These are phyloP conservation scores for Sebastes hubbsi DNA, from an alignment of 2,797 vertebrate species.

Conservation along the genomic window DNA sequence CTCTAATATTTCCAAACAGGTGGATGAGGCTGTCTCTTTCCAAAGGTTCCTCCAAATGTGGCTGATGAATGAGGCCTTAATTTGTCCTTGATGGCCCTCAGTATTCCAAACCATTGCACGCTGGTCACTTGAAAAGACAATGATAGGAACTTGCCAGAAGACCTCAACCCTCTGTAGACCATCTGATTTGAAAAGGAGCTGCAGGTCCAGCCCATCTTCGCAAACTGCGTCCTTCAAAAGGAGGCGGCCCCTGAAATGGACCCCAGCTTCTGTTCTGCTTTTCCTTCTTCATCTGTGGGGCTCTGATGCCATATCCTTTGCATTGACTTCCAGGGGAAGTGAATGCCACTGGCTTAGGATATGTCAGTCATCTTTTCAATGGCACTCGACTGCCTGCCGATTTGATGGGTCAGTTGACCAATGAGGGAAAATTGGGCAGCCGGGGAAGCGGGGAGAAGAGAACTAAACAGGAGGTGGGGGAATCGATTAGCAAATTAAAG, in stretches of 20 bases:
- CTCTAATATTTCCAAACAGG: not conserved
- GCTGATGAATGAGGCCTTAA: not conserved
- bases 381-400: conserved; percentile 29
- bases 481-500: conserved; percentile 49
- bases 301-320: conserved; percentile 75
- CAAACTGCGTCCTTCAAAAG: not conserved
- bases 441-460: conserved; percentile 41
- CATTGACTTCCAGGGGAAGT: conserved; percentile 68
- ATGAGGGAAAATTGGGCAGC: conserved; percentile 28
- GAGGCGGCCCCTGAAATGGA: conserved; percentile 51
- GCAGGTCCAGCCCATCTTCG: not conserved
- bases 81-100: not conserved
- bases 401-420: conserved; percentile 37
- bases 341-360: conserved; percentile 74
- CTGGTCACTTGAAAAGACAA: not conserved
- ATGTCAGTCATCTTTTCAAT: conserved; percentile 63
- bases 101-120: not conserved
- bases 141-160: not conserved
- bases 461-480: conserved; percentile 56
- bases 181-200: not conserved
- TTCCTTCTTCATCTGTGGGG: conserved; percentile 34
- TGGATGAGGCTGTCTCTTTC: not conserved
- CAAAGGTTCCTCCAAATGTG: not conserved
- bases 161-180: not conserved
- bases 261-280: conserved; percentile 36